Evolutionary conservation across 2,797 vertebrate genomes (phyloP).

Genomic region (Sebastolobus alascanus): DNA sequence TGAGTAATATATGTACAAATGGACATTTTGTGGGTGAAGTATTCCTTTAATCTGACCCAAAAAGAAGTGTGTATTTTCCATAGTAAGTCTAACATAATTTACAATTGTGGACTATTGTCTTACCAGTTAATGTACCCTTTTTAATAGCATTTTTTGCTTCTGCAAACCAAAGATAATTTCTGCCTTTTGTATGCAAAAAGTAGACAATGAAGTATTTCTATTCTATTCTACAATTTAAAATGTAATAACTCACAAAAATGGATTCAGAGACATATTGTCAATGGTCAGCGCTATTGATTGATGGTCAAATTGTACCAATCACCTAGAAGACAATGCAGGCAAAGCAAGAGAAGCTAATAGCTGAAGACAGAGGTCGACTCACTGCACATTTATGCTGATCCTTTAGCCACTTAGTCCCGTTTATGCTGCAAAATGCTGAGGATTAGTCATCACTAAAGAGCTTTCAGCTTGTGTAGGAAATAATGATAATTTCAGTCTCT

Average conservation of each 20-base stretch:
- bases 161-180: no score
- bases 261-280: not conserved
- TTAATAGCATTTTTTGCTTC: no score
- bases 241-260: not conserved
- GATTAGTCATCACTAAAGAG: slow-evolving; percentile 46
- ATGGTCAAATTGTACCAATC: not conserved
- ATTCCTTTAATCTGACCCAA: not conserved
- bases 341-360: not conserved
- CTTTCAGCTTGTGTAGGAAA: slow-evolving; percentile 43
- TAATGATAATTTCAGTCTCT: slow-evolving; percentile 31
- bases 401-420: slow-evolving; percentile 16
- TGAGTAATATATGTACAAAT: no score
- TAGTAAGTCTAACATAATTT: not conserved
- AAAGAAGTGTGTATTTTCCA: not conserved
- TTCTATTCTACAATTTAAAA: not conserved
- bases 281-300: not conserved
- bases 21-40: not conserved
- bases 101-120: not conserved
- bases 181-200: no score
- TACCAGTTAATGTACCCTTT: no score
- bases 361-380: not conserved
- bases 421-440: slow-evolving; percentile 29
- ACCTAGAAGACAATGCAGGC: not conserved
- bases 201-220: no score
- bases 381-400: not conserved